Percentiles rank a stretch among this genome's conserved stretches.
phyloP scores from a whole-genome alignment of 2,797 vertebrate genomes.

The Sebastes hubbsi region DNA sequence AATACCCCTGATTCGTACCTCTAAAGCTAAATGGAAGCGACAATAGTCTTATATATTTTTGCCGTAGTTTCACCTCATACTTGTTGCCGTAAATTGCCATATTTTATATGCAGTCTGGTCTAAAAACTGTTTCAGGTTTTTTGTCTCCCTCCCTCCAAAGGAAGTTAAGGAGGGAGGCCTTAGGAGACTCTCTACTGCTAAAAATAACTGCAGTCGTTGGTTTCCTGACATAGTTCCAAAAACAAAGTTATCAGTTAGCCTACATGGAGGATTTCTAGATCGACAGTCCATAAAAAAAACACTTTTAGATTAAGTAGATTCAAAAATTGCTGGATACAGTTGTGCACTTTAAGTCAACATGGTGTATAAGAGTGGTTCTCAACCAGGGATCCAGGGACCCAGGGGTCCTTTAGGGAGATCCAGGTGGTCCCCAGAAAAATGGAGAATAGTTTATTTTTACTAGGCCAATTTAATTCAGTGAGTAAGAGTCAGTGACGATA shows the following conservation, averaged over 20 bases:
- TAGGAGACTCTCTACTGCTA: neutral
- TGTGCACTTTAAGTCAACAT: neutral
- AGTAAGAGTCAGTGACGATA: too few relatives aligned
- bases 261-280: neutral
- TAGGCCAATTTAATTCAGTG: too few relatives aligned
- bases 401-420: too few relatives aligned
- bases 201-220: slow-evolving; percentile 17
- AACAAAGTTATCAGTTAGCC: neutral
- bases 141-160: neutral
- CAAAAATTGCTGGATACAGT: neutral
- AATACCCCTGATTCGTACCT: neutral
- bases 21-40: neutral
- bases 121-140: neutral
- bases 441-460: too few relatives aligned
- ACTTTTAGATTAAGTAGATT: neutral
- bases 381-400: too few relatives aligned
- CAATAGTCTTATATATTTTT: neutral
- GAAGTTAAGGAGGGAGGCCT: neutral
- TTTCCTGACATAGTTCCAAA: slow-evolving; percentile 24
- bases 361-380: neutral
- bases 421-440: too few relatives aligned
- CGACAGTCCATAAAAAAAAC: neutral
- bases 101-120: neutral
- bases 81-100: neutral
- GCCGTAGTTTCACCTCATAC: neutral